Base-by-base conservation (phyloP, 2,888 invertebrate species). In the Celastrina argiolus region DNA sequence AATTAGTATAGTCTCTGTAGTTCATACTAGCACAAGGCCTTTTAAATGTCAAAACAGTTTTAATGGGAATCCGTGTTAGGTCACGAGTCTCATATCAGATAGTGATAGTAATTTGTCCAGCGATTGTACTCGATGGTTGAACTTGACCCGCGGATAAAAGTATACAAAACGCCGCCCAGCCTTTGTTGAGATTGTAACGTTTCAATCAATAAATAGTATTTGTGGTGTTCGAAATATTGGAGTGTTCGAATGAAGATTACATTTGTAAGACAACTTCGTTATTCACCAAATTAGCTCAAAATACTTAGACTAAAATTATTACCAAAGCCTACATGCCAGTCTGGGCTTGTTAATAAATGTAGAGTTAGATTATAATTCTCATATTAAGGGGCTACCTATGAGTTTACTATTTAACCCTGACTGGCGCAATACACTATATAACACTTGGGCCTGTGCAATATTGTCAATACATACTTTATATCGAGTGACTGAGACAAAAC, bases 21-120 rank as follows among this genome's bases (percentile, higher is more conserved):
- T 74, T 76, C 71, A 79, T 80, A 78, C 71, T 77, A 69, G 78
- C 74, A 77, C 83, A 84, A 84, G 85, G 84, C 76, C 80, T 76
- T 80, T 79, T 82, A 82, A 83, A 87, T 84, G 84, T 80, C 84
- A 84, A 76, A 79, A 69, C 67, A 76, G 78, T 77, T 76, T 81
- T 80, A 76, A 79, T 76, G 77, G 78, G 81, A 84, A 83, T 85
- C 86, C 84, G 79, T 77, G 74, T 77, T 78, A 74, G 80, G 84
- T 86, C 87, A 89, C 87, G 88, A 87, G 77, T 78, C 78, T 76
- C 76, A 78, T 83, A 87, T 87, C 85, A 82, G 84, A 84, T 88
- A 83, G 81, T 82, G 79, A 80, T 77, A 76, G 75, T 74, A 75
- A 84, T 84, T 82, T 84, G 78, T 86, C 83, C 82, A 79, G 82